These are phyloP conservation scores for Rhorus exstirpatorius DNA, from an alignment of 2,888 invertebrate genomes.

Conservation along the genomic window DNA sequence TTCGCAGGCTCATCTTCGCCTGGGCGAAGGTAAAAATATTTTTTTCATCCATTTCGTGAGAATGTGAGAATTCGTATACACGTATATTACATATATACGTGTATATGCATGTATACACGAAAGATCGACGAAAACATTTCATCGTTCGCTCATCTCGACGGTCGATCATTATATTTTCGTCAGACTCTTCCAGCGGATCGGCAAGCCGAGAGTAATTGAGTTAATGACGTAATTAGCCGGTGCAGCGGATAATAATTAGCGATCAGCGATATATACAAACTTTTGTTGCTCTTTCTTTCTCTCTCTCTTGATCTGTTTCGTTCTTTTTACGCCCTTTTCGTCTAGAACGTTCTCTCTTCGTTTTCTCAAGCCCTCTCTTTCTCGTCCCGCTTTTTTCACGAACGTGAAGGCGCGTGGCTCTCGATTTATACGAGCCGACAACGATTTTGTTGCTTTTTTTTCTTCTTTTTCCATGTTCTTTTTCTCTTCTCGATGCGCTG, in stretches of 20 bases:
- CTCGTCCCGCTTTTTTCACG: conserved; percentile 54
- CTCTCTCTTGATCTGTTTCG: background rate
- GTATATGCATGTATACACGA: conserved; percentile 15
- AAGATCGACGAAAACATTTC: conserved; percentile 64
- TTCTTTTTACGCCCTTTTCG: conserved; percentile 11
- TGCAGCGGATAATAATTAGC: conserved; percentile 78
- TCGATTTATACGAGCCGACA: conserved; percentile 71
- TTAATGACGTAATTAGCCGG: conserved; percentile 82
- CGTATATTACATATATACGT: too few relatives aligned
- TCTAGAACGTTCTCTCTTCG: conserved; percentile 2
- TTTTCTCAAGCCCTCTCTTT: conserved; percentile 17
- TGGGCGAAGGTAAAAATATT: background rate
- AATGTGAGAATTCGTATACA: background rate
- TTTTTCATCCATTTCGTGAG: background rate
- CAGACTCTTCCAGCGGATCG: conserved; percentile 55
- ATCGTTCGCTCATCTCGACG: conserved; percentile 27
- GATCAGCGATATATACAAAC: conserved; percentile 67
- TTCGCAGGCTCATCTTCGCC: background rate
- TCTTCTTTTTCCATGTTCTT: conserved; percentile 46
- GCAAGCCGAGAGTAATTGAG: conserved; percentile 78
- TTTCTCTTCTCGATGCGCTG: conserved; percentile 50
- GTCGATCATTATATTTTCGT: conserved; percentile 73
- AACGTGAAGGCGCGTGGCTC: conserved; percentile 78
- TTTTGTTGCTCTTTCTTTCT: conserved; percentile 35
- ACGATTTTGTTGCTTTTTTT: conserved; percentile 54